phyloP scores from a whole-genome alignment of 2,797 vertebrate genomes.

The Sebastes oblongus region DNA sequence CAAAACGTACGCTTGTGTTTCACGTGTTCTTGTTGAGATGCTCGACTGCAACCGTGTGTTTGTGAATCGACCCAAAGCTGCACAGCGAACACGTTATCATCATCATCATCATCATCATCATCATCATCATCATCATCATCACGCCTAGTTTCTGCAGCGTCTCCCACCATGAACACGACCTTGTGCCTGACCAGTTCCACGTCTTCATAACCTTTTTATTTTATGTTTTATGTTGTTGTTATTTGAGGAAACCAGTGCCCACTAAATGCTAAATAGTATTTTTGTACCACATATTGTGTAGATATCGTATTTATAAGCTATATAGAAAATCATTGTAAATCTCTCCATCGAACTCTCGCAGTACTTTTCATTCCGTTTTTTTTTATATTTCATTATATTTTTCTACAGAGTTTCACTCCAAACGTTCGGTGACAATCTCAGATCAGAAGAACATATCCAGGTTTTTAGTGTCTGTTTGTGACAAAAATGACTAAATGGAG shows the following conservation, averaged over 20 bases:
- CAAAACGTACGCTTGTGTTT: constrained; percentile 53
- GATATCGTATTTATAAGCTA: constrained; percentile 94
- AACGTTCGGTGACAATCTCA: constrained; percentile 81
- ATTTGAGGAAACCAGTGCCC: constrained; percentile 77
- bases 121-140: no score
- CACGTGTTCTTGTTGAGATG: not conserved
- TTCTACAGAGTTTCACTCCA: constrained; percentile 77
- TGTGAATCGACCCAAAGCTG: not conserved
- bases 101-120: no score
- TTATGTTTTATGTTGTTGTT: constrained; percentile 20
- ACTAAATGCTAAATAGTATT: constrained; percentile 86
- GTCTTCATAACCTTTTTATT: constrained; percentile 61
- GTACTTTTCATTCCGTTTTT: constrained; percentile 88
- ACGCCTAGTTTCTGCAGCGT: not conserved
- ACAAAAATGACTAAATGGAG: constrained; percentile 70
- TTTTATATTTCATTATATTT: constrained; percentile 86
- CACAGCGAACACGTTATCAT: not conserved
- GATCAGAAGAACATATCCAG: constrained; percentile 64
- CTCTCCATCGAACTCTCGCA: constrained; percentile 88
- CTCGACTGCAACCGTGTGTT: constrained; percentile 20
- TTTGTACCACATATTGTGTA: constrained; percentile 91
- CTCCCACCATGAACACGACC: constrained; percentile 68
- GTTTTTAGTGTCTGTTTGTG: constrained; percentile 58
- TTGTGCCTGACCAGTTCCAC: constrained; percentile 84
- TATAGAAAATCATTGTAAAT: constrained; percentile 87